These are phyloP conservation scores for Anser cygnoides DNA, from an alignment of 2,113 vertebrate species.

Conservation along the genomic window DNA sequence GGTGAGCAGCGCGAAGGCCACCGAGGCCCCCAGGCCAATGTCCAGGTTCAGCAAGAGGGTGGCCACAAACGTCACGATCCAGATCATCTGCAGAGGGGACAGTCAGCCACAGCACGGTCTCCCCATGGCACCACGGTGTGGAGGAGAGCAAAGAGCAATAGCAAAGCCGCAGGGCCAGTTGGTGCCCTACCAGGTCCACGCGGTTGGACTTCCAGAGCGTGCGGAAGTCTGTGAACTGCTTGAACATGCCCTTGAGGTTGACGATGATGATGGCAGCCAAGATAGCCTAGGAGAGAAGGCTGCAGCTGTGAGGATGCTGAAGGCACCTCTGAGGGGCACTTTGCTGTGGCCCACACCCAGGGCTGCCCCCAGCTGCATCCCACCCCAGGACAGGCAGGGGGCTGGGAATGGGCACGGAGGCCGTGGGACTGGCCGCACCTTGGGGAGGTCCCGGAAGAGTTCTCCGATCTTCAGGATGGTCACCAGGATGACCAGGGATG, in stretches of 20 bases:
- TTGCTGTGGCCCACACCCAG: neutral
- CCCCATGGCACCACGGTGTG: accelerated
- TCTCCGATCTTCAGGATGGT: conserved; percentile 90
- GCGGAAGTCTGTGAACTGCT: conserved; percentile 85
- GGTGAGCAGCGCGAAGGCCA: conserved; percentile 87
- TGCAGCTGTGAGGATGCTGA: neutral
- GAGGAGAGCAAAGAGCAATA: neutral
- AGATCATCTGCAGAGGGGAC: conserved; percentile 77
- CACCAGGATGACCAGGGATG: conserved; percentile 88
- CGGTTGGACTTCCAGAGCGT: conserved; percentile 86
- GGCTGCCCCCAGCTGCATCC: neutral
- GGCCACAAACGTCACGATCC: conserved; percentile 88
- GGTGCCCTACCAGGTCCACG: conserved; percentile 85
- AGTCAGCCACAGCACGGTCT: neutral
- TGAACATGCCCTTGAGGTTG: conserved; percentile 95
- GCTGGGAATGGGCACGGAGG: accelerated
- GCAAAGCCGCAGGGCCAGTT: neutral
- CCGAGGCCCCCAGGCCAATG: conserved; percentile 82
- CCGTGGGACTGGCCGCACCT: conserved; percentile 75
- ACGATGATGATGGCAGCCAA: conserved; percentile 86
- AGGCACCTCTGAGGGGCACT: neutral
- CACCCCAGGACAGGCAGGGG: neutral
- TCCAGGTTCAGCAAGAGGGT: conserved; percentile 89
- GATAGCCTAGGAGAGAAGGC: conserved; percentile 81
- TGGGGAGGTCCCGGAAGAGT: conserved; percentile 90